Base-by-base conservation (phyloP, 1,140 invertebrate species). In the Temnothorax longispinosus region DNA sequence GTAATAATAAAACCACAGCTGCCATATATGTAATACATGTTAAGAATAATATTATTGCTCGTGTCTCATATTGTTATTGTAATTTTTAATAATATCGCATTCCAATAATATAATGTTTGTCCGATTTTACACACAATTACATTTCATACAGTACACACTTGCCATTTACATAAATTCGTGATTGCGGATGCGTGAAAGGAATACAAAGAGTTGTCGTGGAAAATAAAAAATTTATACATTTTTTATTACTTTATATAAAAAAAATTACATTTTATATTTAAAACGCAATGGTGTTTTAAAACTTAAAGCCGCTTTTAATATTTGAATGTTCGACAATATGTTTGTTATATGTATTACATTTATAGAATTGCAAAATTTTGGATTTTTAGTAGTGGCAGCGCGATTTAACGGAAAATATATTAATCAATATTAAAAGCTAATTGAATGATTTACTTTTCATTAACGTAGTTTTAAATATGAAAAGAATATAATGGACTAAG, bases 71-170 rank as follows among this genome's bases (percentile, higher is more conserved):
- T 67, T n/a, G 13, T 82, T 74, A 82, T 41, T n/a, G 38, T 58
- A 44, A 82, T 84, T 84, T 84, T 84, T 84, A 62, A 7, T 58
- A 72, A 74, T 75, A 84, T 84, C n/a, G 11, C 80, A 56, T 84
- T 84, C 69, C 69, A 32, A 75, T 84, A 84, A 74, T 82, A 27
- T 74, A 58, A 84, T 71, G 50, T 18, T 71, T 50, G 32, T 72
- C n/a, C 21, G 27, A 4, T 62, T 84, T 75, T 11, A 27, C 1
- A 27, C 27, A 27, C 27, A 84, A 50, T 75, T 84, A 62, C 18
- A 74, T 60, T 84, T 50, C 13, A n/a, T 60, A 7, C 41, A 35
- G 13, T 38, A 38, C 50, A 3, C 44, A 52, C 2, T 27, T 38
- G 35, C 3, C 15, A 35, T 71, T n/a, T 10, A 47, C n/a, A 11